These are phyloP conservation scores for Helobdella robusta DNA, from an alignment of 2,888 invertebrate species.

Conservation along the genomic window DNA sequence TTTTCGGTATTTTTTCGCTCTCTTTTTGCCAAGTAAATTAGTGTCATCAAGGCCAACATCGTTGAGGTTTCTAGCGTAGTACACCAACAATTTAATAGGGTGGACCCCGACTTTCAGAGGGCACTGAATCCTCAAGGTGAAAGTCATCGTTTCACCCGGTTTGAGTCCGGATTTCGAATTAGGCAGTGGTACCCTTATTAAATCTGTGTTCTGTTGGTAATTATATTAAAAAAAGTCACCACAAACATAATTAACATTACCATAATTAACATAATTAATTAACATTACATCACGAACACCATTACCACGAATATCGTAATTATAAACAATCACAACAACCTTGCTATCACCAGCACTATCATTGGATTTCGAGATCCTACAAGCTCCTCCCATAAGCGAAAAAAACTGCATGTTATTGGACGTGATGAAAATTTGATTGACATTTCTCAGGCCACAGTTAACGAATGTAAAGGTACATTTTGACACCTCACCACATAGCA, in stretches of 20 bases:
- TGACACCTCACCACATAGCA: slow-evolving; percentile 18
- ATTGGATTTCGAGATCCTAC: no score
- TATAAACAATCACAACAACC: no score
- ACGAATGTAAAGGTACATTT: slow-evolving; percentile 2
- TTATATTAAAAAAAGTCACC: no score
- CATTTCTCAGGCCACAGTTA: neutral
- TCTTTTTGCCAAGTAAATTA: no score
- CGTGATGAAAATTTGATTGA: slow-evolving; percentile 1
- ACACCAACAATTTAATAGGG: neutral
- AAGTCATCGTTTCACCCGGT: neutral
- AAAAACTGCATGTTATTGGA: slow-evolving; percentile 14
- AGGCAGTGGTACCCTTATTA: slow-evolving; percentile 1
- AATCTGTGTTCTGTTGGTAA: no score
- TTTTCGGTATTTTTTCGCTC: no score
- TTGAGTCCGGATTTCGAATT: neutral
- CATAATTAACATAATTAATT: no score
- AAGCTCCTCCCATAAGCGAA: neutral
- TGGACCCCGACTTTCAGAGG: neutral
- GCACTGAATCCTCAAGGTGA: neutral
- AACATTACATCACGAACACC: no score
- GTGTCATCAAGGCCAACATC: neutral
- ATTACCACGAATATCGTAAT: no score
- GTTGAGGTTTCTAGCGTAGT: neutral
- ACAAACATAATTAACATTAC: no score
- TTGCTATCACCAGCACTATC: no score